Evolutionary conservation across 1,140 invertebrate genomes (phyloP).

Genomic region (Drosophila paulistorum): DNA sequence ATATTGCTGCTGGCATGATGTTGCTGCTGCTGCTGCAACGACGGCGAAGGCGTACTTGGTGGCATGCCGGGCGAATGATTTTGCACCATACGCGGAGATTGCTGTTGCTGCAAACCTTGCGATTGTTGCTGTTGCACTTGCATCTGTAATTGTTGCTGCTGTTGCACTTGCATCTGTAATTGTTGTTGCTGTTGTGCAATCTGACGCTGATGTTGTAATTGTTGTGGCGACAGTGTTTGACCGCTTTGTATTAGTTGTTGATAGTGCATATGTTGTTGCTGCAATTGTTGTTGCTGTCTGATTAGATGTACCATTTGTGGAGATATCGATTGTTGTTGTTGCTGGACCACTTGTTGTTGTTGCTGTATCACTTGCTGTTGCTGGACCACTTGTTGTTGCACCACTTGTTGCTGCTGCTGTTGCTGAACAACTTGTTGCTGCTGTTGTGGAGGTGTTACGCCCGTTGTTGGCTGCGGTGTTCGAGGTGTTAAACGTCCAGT

Average conservation of each 20-base stretch:
- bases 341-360: conserved; percentile 37
- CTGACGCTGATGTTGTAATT: conserved; percentile 64
- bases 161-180: conserved; percentile 39
- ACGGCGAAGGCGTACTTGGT: conserved; percentile 61
- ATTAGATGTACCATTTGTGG: conserved; percentile 75
- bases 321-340: conserved; percentile 62
- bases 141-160: conserved; percentile 66
- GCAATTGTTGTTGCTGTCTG: conserved; percentile 66
- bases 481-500: conserved; percentile 69
- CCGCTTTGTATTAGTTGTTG: conserved; percentile 81
- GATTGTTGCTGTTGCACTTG: conserved; percentile 68
- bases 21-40: conserved; percentile 73
- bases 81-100: conserved; percentile 83
- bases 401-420: conserved; percentile 28
- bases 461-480: conserved; percentile 64
- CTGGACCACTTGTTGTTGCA: conserved; percentile 37
- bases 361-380: conserved; percentile 42
- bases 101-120: conserved; percentile 67
- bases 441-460: conserved; percentile 48
- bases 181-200: conserved; percentile 58
- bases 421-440: conserved; percentile 45
- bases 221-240: conserved; percentile 69
- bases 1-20: conserved; percentile 49
- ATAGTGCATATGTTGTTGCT: conserved; percentile 77
- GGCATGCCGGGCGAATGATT: conserved; percentile 71